A percentile compares a stretch with the other conserved stretches of the same genome.
Evolutionary conservation across 2,797 vertebrate species (phyloP).

Genomic region (Hypotaenidia philippensis): DNA sequence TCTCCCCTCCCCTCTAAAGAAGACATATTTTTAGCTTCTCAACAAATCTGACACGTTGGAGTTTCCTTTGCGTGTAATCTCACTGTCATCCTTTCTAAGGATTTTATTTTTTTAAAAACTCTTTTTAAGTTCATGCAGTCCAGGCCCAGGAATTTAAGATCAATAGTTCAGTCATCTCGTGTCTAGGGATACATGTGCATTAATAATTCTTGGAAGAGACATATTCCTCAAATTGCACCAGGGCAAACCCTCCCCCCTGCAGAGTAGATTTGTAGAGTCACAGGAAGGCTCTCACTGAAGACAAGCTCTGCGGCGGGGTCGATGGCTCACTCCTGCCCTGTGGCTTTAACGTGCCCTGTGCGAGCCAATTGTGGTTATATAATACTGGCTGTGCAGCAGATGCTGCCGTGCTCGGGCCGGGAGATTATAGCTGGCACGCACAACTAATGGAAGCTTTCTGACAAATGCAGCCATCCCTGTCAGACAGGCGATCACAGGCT

Average conservation of each 20-base stretch:
- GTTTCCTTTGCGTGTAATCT: not conserved
- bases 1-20: not conserved
- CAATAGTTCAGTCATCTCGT: not conserved
- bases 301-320: not conserved
- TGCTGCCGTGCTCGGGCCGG: conserved; percentile 40
- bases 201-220: not conserved
- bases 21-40: conserved; percentile 34
- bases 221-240: rapidly evolving
- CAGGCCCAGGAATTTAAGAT: not conserved
- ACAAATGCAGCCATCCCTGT: conserved; percentile 37
- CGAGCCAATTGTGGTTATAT: conserved; percentile 67
- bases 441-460: conserved; percentile 63
- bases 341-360: not conserved
- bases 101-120: not conserved
- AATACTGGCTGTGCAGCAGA: conserved; percentile 66
- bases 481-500: not conserved
- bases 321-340: not conserved
- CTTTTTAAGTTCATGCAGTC: not conserved
- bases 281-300: not conserved
- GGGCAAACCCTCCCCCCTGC: too few species aligned
- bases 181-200: not conserved
- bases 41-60: not conserved
- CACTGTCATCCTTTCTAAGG: not conserved
- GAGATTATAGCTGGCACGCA: conserved; percentile 73
- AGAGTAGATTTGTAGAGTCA: not conserved